Conservation (phyloP, 2,888 invertebrate species). For the Labia minor region DNA sequence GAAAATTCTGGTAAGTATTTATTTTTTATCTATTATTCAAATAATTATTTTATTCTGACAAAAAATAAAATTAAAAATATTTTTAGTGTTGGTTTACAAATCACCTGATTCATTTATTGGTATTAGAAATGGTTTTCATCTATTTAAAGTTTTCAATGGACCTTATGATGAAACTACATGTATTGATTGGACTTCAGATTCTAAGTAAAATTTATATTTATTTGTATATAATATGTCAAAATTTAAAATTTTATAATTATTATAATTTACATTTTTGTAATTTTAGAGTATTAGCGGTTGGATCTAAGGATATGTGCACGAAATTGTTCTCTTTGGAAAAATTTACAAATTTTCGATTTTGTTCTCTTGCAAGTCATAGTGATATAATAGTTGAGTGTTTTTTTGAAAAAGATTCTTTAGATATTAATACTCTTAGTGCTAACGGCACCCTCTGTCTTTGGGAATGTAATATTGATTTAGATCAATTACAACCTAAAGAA, state of each 20-base stretch:
- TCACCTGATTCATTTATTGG: conserved; percentile 70
- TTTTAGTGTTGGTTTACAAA: conserved; percentile 70
- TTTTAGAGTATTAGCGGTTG: conserved; percentile 63
- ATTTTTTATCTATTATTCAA: not conserved
- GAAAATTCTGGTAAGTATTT: conserved; percentile 56
- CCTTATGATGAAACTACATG: conserved; percentile 74
- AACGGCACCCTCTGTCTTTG: conserved; percentile 56
- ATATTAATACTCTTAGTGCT: conserved; percentile 64
- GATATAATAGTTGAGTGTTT: conserved; percentile 76
- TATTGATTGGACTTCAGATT: conserved; percentile 88
- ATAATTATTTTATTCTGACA: not conserved
- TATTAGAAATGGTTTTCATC: conserved; percentile 76
- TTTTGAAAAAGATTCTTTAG: conserved; percentile 76
- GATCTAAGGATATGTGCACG: conserved; percentile 80
- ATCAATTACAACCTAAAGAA: conserved; percentile 47
- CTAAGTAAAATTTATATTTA: conserved; percentile 43
- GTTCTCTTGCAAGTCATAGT: conserved; percentile 71
- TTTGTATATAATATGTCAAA: not conserved
- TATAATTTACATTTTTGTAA: too few species aligned
- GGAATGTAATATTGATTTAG: conserved; percentile 68
- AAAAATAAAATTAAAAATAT: conserved; percentile 23
- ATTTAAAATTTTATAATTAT: too few species aligned
- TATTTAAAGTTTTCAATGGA: conserved; percentile 72
- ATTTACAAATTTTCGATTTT: conserved; percentile 62
- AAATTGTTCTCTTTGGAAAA: conserved; percentile 67